Evolutionary conservation across 1,140 invertebrate genomes (phyloP).

Genomic region (Drosophila kanapiae): DNA sequence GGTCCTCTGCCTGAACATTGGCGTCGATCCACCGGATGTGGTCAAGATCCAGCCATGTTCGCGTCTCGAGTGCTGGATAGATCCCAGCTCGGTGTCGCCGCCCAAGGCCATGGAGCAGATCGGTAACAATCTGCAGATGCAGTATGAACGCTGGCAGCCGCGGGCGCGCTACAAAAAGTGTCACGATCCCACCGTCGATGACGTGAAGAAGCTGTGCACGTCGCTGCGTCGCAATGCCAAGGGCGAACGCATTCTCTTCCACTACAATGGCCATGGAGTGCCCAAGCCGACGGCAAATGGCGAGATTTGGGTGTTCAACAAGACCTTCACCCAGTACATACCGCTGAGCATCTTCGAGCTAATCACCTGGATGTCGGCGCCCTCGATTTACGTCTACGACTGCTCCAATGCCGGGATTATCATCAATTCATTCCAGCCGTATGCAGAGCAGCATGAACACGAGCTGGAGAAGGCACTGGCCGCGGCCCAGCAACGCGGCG

Average conservation of each 20-base stretch:
- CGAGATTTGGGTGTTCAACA: constrained; percentile 99
- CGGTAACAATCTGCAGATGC: constrained; percentile 95
- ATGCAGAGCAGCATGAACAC: constrained; percentile 95
- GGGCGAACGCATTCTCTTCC: constrained; percentile 99
- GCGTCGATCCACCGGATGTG: constrained; percentile 99
- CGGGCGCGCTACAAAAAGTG: constrained; percentile 98
- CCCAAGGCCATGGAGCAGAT: constrained; percentile 97
- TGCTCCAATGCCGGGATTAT: constrained; percentile 99
- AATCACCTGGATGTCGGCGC: constrained; percentile 99
- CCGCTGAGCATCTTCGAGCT: constrained; percentile 99
- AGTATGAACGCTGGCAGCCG: constrained; percentile 99
- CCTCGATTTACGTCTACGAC: constrained; percentile 99
- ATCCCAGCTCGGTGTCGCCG: constrained; percentile 94
- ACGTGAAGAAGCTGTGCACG: constrained; percentile 98
- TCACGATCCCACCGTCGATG: constrained; percentile 98
- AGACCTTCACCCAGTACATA: constrained; percentile 99
- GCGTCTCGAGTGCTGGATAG: constrained; percentile 98
- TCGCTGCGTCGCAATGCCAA: constrained; percentile 98
- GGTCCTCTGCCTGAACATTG: constrained; percentile 98
- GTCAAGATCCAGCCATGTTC: constrained; percentile 99
- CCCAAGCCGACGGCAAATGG: constrained; percentile 99
- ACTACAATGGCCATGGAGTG: constrained; percentile 99
- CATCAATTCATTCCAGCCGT: constrained; percentile 96
- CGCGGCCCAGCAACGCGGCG: constrained; percentile 46
- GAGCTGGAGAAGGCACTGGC: constrained; percentile 90